phyloP scores from a whole-genome alignment of 2,113 vertebrate species.

The Desmodus rotundus region DNA sequence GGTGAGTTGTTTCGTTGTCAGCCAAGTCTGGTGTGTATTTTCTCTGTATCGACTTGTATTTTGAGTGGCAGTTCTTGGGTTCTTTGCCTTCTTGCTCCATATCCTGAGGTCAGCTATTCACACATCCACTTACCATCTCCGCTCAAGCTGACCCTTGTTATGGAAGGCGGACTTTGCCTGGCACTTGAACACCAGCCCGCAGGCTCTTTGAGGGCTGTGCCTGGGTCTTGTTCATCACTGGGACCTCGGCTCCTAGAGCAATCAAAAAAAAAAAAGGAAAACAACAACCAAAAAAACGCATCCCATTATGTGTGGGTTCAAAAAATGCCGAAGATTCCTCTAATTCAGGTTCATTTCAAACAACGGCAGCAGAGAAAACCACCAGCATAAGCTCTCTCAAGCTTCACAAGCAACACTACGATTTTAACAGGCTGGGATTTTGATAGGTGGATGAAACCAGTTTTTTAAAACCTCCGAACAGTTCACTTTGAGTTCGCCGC shows the following conservation, averaged over 20 bases:
- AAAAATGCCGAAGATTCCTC: background rate
- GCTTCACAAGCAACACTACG: background rate
- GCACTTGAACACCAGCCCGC: background rate
- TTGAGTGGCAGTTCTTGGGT: background rate
- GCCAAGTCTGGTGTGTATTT: background rate
- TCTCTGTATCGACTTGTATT: background rate
- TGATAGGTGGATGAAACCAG: background rate
- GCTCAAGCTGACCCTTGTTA: background rate
- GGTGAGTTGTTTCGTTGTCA: accelerated
- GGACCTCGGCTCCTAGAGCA: background rate
- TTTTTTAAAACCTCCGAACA: background rate
- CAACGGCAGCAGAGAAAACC: background rate
- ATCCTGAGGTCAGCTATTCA: background rate
- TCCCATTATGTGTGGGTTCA: background rate
- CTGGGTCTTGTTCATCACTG: background rate
- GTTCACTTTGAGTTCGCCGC: background rate
- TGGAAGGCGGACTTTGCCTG: background rate
- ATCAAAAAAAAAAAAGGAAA: background rate
- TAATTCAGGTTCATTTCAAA: background rate
- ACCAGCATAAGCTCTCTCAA: background rate
- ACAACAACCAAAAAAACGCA: background rate
- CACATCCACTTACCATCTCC: background rate
- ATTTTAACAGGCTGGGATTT: background rate
- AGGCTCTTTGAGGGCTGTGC: background rate
- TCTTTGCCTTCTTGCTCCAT: background rate